Percentiles rank a stretch among this genome's conserved stretches.
These are phyloP conservation scores for Orthonevra nobilis DNA, from an alignment of 2,888 invertebrate species.

Conservation along the genomic window DNA sequence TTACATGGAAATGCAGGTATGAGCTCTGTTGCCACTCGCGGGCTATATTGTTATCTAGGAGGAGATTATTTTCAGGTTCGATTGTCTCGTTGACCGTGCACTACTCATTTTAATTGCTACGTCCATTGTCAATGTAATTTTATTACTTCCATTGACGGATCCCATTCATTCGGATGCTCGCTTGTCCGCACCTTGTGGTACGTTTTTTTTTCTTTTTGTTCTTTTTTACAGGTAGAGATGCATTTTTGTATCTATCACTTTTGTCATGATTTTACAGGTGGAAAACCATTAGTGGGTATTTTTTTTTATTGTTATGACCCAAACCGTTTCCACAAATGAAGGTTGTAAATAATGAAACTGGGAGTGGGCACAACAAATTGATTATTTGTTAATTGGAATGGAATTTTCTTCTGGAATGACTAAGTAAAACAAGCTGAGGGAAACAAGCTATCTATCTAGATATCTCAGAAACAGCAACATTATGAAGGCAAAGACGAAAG, in stretches of 20 bases:
- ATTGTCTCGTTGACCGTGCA: slow-evolving; percentile 60
- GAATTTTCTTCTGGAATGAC: no score
- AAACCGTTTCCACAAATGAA: slow-evolving; percentile 7
- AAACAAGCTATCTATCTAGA: no score
- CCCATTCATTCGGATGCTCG: slow-evolving; percentile 33
- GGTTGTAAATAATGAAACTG: slow-evolving; percentile 5
- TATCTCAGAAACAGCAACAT: no score
- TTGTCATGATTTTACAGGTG: slow-evolving; percentile 36
- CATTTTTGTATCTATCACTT: slow-evolving; percentile 33
- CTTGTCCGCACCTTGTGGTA: slow-evolving; percentile 26
- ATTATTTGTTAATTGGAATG: no score
- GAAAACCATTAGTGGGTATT: slow-evolving; percentile 3
- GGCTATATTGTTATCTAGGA: slow-evolving; percentile 19
- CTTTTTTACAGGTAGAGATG: slow-evolving; percentile 13
- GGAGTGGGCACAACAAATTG: slow-evolving; percentile 21
- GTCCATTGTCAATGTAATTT: slow-evolving; percentile 58
- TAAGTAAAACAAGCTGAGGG: no score
- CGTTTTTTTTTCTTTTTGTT: slow-evolving; percentile 1
- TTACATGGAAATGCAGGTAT: slow-evolving; percentile 36
- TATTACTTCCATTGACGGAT: slow-evolving; percentile 50
- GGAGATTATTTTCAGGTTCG: slow-evolving; percentile 63
- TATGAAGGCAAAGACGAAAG: no score
- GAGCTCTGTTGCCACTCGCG: no score
- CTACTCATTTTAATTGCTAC: slow-evolving; percentile 59
- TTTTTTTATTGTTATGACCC: not conserved